Base-by-base conservation (phyloP, 2,113 vertebrate genomes). In the Elephas maximus region DNA sequence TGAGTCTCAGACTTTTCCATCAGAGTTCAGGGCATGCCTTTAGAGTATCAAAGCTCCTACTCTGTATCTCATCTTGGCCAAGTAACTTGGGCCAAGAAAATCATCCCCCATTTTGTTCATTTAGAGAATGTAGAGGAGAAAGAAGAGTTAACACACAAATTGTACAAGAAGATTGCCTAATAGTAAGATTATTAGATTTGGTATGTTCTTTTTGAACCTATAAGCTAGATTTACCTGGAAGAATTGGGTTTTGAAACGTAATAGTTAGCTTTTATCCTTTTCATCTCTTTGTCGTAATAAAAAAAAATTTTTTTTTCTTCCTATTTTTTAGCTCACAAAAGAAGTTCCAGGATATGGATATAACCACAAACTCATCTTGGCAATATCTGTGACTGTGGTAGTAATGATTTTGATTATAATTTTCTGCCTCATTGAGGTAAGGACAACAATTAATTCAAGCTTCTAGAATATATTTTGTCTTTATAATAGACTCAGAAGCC, bases 391-490 rank as follows among this genome's bases (percentile, higher is more conserved):
- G 60, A 95, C 78, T 15, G 3, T 2, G 4, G 9, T 74, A 18
- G n/a, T 97, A 73, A 20, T 48, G 17, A 6, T 90, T 44, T 57
- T 80, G 30, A 23, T 98, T 79, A 30, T 11, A 1, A 88, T 73
- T 69, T 82, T 97, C 73, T 97, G 94, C 86, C 82, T 97, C 21
- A 26, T 77, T 0, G 37, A 97, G 88, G 98, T 98, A 97, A 98
- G 98, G 45, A 48, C 8, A 63, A 63, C 62, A 30, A 18, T 78
- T 77, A 3, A 0, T 71, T 92, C 41, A 76, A 44, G 17, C 81
- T 89, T 87, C 76, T n/a, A 83, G 57, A 92, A 51, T 73, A 21
- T 6, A 33, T 6, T 21, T n/a, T 85, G 5, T 67, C 28, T 90
- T 71, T 57, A 26, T 48, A 81, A 23, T 23, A 77, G 79, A 94